Conservation (phyloP, 2,113 vertebrate genomes). For the Tinamus guttatus region DNA sequence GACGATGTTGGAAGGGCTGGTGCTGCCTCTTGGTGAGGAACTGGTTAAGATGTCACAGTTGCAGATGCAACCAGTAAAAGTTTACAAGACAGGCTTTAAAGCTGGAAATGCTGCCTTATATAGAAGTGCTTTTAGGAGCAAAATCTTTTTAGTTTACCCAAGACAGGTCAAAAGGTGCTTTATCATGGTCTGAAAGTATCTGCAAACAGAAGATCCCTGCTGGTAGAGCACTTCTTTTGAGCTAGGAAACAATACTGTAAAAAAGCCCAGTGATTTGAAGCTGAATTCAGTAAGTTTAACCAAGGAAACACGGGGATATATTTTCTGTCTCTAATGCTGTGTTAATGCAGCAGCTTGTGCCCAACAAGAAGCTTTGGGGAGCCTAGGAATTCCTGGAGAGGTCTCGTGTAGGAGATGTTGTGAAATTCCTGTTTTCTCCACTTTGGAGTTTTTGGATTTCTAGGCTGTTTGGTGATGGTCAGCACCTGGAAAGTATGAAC, state of each 20-base stretch:
- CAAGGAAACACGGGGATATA: neutral
- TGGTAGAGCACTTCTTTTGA: neutral
- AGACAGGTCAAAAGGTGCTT: neutral
- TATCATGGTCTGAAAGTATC: neutral
- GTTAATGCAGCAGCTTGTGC: neutral
- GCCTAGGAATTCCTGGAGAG: accelerated
- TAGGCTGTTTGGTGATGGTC: neutral
- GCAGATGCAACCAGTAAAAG: neutral
- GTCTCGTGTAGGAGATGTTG: neutral
- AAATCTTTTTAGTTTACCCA: neutral
- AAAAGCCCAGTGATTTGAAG: neutral
- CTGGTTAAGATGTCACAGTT: neutral
- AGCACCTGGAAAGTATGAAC: neutral
- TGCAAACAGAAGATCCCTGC: neutral
- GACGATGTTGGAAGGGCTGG: neutral
- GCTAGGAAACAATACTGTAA: neutral
- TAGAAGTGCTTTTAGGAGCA: neutral
- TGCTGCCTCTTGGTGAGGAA: accelerated
- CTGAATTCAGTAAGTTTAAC: neutral
- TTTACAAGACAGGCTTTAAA: neutral
- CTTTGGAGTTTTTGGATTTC: neutral
- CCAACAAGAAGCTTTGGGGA: neutral
- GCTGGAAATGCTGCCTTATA: neutral
- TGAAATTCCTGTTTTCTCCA: neutral
- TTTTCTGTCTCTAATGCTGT: neutral